Base-by-base conservation (phyloP, 2,113 vertebrate species). In the Microcebus murinus region DNA sequence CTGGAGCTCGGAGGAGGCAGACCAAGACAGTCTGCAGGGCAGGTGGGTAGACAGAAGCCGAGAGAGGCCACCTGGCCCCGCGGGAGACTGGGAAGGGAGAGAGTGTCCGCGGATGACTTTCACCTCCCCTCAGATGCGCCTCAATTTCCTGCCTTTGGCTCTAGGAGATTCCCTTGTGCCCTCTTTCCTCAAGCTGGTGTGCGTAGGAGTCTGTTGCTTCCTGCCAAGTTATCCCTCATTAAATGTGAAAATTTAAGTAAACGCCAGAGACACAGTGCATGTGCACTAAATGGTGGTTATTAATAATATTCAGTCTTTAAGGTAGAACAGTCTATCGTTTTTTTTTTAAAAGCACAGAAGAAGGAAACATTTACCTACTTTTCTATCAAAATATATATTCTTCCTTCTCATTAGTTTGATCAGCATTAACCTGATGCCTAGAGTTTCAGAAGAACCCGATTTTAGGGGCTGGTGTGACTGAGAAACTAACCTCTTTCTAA, bases 11-110 rank as follows among this genome's bases (percentile, higher is more conserved):
- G 82, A 45, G 61, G 50, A 14, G 52, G n/a, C n/a, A 21, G 0
- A 6, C 1, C 10, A 6, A 18, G 31, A 13, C 4, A 2, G 3
- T 15, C 4, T 59, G 0, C 1, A 13, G 68, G 18, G 68, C n/a
- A 8, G n/a, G 59, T 27, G 5, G 23, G 50, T 18, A 11, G 86
- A 2, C 8, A 15, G 36, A 63, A 55, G 45, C 21, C 45, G 9
- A 50, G 34, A 48, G 52, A 34, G 67, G 65, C 6, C 29, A n/a
- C 10, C 2, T 11, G 77, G 39, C 45, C 23, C 27, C 29, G 31
- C 0, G 20, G 87, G 36, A 34, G 31, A 1, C 25, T 27, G 23
- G 45, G 23, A n/a, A 39, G 15, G 8, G 13, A 23, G 50, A 39
- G 18, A 29, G 8, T 17, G 11, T 73, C 65, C 6, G 1, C 7